Conservation (phyloP, 2,113 vertebrate genomes). For the Crotalus tigris region DNA sequence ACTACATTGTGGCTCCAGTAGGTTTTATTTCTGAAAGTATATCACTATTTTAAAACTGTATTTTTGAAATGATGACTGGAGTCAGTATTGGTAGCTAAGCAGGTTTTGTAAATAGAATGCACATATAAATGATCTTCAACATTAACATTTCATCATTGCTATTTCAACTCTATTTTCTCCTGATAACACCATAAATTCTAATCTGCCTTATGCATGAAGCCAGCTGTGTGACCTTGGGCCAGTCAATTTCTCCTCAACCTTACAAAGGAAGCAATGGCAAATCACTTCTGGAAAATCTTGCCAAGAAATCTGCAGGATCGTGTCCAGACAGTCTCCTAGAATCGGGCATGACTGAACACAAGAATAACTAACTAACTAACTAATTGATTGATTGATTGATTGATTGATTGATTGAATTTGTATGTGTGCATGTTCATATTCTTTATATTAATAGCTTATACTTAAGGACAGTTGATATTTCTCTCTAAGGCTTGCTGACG, state of each 20-base stretch:
- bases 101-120: conserved; percentile 24
- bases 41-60: conserved; percentile 9
- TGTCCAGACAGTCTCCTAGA: neutral
- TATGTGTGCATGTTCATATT: neutral
- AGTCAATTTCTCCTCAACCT: neutral
- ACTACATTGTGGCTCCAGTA: too few relatives aligned
- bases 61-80: neutral
- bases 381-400: neutral
- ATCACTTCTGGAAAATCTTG: neutral
- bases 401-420: neutral
- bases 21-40: neutral
- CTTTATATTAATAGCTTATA: conserved; percentile 42
- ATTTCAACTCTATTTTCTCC: neutral
- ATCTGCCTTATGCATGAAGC: neutral
- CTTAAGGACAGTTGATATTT: conserved; percentile 26
- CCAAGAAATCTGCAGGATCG: neutral
- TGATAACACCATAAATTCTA: conserved; percentile 24
- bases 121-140: conserved; percentile 14
- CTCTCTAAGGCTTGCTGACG: conserved; percentile 33
- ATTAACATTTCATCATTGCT: neutral
- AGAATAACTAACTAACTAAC: neutral
- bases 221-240: neutral
- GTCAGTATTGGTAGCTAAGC: neutral
- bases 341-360: neutral
- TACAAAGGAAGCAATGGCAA: neutral